Conservation (phyloP, 1,140 invertebrate genomes). For the Ridgeia piscesae region DNA sequence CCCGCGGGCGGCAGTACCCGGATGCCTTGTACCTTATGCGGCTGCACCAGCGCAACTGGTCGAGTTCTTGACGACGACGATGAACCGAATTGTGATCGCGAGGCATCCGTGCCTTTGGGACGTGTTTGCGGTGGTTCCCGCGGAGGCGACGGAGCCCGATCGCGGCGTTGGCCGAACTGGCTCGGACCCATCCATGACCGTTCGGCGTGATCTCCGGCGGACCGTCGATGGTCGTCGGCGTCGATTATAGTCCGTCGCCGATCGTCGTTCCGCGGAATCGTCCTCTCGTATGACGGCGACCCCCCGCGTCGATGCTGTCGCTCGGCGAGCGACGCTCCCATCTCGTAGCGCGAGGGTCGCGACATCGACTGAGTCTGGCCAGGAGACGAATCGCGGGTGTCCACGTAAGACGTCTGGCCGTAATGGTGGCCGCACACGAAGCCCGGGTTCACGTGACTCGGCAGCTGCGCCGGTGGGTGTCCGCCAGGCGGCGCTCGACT, state of each 20-base stretch:
- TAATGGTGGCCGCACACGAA: not conserved
- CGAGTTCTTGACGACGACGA: not conserved
- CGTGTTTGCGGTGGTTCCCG: constrained; percentile 3
- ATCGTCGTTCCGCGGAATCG: not conserved
- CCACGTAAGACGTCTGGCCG: not conserved
- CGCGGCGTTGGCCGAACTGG: not conserved
- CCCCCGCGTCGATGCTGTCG: too few relatives aligned
- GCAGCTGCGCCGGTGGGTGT: not conserved
- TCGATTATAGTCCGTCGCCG: not conserved
- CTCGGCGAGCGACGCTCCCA: not conserved
- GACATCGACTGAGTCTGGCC: not conserved
- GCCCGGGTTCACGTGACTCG: not conserved
- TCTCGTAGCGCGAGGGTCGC: not conserved
- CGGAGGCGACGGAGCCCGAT: not conserved
- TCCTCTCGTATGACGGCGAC: not conserved
- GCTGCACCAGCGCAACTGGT: constrained; percentile 2
- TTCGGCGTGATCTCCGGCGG: not conserved
- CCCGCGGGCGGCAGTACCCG: constrained; percentile 1
- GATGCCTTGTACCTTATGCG: constrained; percentile 18
- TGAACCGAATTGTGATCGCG: not conserved
- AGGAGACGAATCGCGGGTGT: not conserved
- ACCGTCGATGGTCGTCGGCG: not conserved
- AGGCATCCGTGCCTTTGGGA: not conserved
- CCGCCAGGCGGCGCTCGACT: not conserved
- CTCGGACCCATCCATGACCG: not conserved